These are phyloP conservation scores for Chaetura pelagica DNA, from an alignment of 2,113 vertebrate genomes.

Conservation along the genomic window DNA sequence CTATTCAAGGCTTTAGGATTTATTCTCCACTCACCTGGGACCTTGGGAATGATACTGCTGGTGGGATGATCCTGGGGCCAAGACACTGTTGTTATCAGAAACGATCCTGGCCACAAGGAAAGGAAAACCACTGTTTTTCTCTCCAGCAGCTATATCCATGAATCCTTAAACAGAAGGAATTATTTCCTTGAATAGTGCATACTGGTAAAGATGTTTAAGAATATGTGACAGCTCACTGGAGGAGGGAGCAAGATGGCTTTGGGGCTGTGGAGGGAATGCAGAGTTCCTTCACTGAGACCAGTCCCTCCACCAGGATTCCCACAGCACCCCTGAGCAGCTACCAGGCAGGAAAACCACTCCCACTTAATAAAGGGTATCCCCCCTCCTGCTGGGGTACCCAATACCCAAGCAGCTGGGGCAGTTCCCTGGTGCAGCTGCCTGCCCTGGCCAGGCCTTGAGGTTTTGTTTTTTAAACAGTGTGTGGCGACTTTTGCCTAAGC, in stretches of 20 bases:
- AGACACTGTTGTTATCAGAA: background rate
- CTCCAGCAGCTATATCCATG: constrained; percentile 8
- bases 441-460: background rate
- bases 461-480: constrained; percentile 2
- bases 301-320: background rate
- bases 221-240: constrained; percentile 45
- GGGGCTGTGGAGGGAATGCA: background rate
- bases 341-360: background rate
- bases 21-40: background rate
- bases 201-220: constrained; percentile 44
- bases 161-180: constrained; percentile 60
- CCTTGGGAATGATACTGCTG: background rate
- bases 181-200: background rate
- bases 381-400: background rate
- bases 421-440: background rate
- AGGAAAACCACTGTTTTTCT: background rate
- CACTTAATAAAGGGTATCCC: background rate
- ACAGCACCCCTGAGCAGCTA: background rate
- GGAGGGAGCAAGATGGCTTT: background rate
- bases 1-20: constrained; percentile 35
- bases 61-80: background rate
- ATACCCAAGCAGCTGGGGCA: accelerated
- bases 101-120: background rate
- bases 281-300: background rate
- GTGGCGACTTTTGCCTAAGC: constrained; percentile 33